Conservation (phyloP, 2,888 invertebrate species). For the Eupithecia insigniata region DNA sequence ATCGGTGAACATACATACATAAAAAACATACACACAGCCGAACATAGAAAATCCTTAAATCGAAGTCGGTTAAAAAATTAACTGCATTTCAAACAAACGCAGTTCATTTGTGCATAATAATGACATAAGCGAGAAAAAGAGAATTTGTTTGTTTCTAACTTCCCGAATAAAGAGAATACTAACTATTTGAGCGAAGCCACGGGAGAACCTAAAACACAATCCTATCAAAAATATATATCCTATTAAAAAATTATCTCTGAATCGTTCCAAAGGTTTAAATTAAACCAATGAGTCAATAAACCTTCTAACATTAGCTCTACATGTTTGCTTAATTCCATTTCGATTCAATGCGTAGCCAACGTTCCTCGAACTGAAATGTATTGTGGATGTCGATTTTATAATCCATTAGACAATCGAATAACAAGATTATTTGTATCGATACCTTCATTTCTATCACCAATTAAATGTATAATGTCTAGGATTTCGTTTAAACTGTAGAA, state of each 20-base stretch:
- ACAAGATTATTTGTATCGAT: background rate
- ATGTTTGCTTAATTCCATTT: conserved; percentile 8
- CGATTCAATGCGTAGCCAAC: conserved; percentile 4
- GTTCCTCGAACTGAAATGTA: background rate
- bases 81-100: background rate
- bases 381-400: conserved; percentile 1
- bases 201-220: no score
- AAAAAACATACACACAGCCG: background rate
- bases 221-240: no score
- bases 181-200: background rate
- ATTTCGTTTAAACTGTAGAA: background rate
- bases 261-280: conserved; percentile 8
- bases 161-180: background rate
- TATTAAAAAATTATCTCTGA: background rate
- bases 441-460: background rate
- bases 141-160: background rate
- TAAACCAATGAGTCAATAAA: conserved; percentile 8
- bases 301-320: conserved; percentile 13
- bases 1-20: background rate
- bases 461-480: background rate
- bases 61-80: background rate
- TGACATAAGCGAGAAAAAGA: no score
- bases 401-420: background rate
- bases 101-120: no score
- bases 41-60: background rate